Evolutionary conservation across 1,140 invertebrate species (phyloP).

Genomic region (Hyles vespertilio): DNA sequence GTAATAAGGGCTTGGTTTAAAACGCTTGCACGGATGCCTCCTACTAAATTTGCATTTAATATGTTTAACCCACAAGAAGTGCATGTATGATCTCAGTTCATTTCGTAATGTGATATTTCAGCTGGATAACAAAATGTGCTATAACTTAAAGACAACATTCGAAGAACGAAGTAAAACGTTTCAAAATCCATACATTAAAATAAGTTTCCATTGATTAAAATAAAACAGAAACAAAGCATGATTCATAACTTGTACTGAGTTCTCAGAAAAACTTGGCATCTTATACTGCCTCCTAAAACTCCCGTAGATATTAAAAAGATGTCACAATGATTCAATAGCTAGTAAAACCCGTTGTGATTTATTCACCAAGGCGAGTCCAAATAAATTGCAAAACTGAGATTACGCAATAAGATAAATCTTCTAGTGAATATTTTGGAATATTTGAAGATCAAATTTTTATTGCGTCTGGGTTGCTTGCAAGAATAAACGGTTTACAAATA

Average conservation of each 20-base stretch:
- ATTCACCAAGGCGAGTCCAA: background rate
- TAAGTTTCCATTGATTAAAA: no score
- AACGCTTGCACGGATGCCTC: constrained; percentile 29
- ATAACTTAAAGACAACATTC: no score
- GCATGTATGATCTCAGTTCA: constrained; percentile 24
- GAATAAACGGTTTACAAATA: no score
- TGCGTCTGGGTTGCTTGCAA: no score
- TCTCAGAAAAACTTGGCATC: no score
- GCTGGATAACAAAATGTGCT: no score
- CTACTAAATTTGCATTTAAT: constrained; percentile 43
- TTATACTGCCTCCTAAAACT: background rate
- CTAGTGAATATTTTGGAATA: background rate
- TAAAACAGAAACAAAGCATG: no score
- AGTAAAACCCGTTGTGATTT: constrained; percentile 6
- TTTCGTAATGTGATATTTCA: constrained; percentile 6
- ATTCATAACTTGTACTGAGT: no score
- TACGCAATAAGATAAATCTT: constrained; percentile 9
- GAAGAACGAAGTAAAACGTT: no score
- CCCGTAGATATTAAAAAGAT: background rate
- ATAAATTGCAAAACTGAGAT: constrained; percentile 7
- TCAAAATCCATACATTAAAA: no score
- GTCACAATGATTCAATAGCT: background rate
- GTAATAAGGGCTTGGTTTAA: constrained; percentile 44
- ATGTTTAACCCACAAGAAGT: constrained; percentile 35
- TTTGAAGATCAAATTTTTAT: background rate